These are phyloP conservation scores for Plotosus lineatus DNA, from an alignment of 2,113 vertebrate genomes.

Conservation along the genomic window DNA sequence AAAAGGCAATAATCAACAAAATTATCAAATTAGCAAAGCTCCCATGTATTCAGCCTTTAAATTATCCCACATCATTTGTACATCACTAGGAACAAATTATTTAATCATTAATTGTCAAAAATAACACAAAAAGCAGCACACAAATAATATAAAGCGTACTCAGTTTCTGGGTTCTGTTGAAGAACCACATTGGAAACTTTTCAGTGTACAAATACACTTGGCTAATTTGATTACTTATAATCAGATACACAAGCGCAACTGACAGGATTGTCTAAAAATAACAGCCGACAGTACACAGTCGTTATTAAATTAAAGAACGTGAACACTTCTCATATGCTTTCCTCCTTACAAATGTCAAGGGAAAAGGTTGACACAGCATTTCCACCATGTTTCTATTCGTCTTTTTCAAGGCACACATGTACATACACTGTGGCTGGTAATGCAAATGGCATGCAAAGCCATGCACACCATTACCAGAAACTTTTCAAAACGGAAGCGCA, in stretches of 20 bases:
- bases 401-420: not conserved
- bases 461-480: not conserved
- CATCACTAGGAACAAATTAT: too few relatives aligned
- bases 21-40: not conserved
- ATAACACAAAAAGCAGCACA: not conserved
- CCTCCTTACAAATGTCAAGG: not conserved
- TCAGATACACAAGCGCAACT: not conserved
- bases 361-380: not conserved
- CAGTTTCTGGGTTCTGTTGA: not conserved
- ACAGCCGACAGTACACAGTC: not conserved
- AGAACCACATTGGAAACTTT: not conserved
- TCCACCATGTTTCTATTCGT: not conserved
- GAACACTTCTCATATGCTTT: not conserved
- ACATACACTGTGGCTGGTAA: not conserved
- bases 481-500: not conserved
- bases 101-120: not conserved
- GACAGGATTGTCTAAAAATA: not conserved
- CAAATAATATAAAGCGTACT: not conserved
- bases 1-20: not conserved
- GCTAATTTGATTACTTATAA: not conserved
- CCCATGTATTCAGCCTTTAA: not conserved
- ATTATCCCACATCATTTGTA: too few relatives aligned
- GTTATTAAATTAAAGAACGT: not conserved
- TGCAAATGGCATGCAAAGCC: constrained; percentile 40
- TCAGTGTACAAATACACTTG: not conserved